phyloP scores from a whole-genome alignment of 2,113 vertebrate genomes.

The Pavo muticus region DNA sequence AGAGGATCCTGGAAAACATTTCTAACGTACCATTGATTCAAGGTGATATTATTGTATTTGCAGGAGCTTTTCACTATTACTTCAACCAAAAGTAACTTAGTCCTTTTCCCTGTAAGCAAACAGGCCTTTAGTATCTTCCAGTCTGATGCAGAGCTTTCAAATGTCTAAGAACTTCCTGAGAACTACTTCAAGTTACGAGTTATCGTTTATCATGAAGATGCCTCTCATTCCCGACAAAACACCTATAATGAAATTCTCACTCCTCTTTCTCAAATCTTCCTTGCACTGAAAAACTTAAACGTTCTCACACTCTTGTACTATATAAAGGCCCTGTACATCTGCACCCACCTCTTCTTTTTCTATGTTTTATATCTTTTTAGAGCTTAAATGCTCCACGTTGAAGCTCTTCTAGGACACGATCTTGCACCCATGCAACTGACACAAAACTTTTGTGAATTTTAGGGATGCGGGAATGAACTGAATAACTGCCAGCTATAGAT shows the following conservation, averaged over 20 bases:
- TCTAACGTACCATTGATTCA: neutral
- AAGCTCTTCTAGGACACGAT: conserved; percentile 47
- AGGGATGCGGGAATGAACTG: neutral
- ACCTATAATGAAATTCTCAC: conserved; percentile 73
- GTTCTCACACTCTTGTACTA: conserved; percentile 70
- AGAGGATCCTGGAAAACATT: neutral
- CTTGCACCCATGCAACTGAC: conserved; percentile 20
- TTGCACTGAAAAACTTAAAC: conserved; percentile 63
- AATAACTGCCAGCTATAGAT: neutral
- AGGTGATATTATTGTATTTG: neutral
- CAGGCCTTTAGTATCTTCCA: neutral
- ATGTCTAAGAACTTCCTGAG: conserved; percentile 21
- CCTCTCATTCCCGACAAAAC: conserved; percentile 63
- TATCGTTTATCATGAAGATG: conserved; percentile 29
- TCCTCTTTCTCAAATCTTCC: conserved; percentile 69
- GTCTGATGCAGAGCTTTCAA: conserved; percentile 12
- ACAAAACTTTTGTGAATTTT: conserved; percentile 11
- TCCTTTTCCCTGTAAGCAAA: neutral
- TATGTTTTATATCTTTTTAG: conserved; percentile 59
- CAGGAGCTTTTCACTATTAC: neutral
- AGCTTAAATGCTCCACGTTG: conserved; percentile 25
- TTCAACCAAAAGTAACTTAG: neutral
- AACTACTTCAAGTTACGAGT: conserved; percentile 45
- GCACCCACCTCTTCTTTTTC: conserved; percentile 64
- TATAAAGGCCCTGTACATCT: conserved; percentile 73